Evolutionary conservation across 2,888 invertebrate genomes (phyloP).

Genomic region (Synanthedon andrenaeformis): DNA sequence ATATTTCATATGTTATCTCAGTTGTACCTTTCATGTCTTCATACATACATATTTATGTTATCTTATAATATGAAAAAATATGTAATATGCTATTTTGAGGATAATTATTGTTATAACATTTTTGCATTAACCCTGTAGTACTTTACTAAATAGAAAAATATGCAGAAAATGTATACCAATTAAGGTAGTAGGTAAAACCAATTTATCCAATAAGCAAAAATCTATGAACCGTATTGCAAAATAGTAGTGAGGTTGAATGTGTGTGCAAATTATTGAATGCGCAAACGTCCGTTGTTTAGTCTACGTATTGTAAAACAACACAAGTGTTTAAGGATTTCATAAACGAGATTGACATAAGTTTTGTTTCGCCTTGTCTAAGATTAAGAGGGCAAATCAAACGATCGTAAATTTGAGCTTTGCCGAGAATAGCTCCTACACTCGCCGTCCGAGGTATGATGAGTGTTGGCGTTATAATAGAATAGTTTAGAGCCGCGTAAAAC

Average conservation of each 20-base stretch:
- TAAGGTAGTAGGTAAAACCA: no score
- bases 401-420: conserved; percentile 45
- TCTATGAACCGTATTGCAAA: no score
- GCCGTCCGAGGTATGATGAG: conserved; percentile 20
- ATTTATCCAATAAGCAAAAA: no score
- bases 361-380: conserved; percentile 42
- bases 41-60: no score
- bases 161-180: no score
- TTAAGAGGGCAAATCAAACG: conserved; percentile 59
- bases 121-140: no score
- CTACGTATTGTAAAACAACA: conserved; percentile 4
- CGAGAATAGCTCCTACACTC: conserved; percentile 40
- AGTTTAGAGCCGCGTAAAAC: conserved; percentile 58
- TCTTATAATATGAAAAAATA: no score
- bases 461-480: conserved; percentile 55
- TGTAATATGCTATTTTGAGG: no score
- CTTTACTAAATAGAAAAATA: no score
- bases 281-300: not conserved
- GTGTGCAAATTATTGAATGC: not conserved
- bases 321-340: conserved; percentile 29
- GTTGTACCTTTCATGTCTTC: no score
- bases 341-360: conserved; percentile 37
- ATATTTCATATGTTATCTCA: no score
- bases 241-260: not conserved
- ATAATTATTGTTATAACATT: no score